phyloP scores from a whole-genome alignment of 2,888 invertebrate species.

The Tuta absoluta region DNA sequence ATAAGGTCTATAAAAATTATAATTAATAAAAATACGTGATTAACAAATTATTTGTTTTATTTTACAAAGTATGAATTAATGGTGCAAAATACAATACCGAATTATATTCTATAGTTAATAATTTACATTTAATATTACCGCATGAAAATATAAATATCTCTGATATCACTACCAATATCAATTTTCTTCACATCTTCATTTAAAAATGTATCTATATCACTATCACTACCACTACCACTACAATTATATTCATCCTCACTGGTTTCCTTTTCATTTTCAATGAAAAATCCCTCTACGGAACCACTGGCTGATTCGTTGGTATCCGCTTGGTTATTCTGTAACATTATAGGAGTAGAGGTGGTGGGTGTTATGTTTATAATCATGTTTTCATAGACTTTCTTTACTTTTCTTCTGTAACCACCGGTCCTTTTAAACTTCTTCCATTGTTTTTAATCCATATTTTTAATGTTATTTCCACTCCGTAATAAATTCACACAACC shows the following conservation, averaged over 20 bases:
- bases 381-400: too few species aligned
- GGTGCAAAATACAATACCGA: conserved; percentile 22
- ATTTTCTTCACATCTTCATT: conserved; percentile 13
- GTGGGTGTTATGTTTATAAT: too few species aligned
- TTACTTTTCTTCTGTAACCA: too few species aligned
- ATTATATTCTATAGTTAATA: conserved; percentile 16
- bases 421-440: too few species aligned
- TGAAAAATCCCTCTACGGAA: conserved; percentile 15
- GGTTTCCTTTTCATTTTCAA: neutral
- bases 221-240: conserved; percentile 23
- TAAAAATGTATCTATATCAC: conserved; percentile 2
- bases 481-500: too few species aligned
- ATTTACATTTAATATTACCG: conserved; percentile 12
- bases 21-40: neutral
- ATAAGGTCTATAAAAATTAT: too few species aligned
- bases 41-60: conserved; percentile 14
- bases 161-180: conserved; percentile 13
- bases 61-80: conserved; percentile 21
- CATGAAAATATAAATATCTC: too few species aligned
- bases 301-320: conserved; percentile 18
- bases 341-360: too few species aligned
- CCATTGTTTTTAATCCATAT: too few species aligned
- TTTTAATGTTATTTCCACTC: too few species aligned
- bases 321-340: neutral
- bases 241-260: conserved; percentile 10